Evolutionary conservation across 2,797 vertebrate species (phyloP), one percentile per base, ranked within the genome.

Genomic region (Acridotheres tristis): DNA sequence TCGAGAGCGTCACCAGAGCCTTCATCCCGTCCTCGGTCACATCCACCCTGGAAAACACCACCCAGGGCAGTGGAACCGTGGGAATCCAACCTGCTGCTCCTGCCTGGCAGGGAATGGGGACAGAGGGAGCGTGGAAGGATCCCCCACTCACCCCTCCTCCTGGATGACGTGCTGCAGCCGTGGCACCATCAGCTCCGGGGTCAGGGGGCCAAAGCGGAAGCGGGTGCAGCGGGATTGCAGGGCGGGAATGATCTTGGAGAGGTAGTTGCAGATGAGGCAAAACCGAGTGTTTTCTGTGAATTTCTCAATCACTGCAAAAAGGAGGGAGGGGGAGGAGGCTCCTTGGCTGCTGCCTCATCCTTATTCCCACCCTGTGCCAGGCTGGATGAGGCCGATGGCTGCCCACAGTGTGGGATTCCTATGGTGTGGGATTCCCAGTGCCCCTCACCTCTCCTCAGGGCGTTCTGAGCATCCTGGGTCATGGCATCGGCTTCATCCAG

Each of bases 391-490:
- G 65, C 50, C 1, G 4, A 12, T 15, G 18, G 40, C 40, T 40
- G 40, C 40, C 26, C 19, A 9, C 0, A 3, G 55, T 18, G 42
- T 50, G 66, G 22, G 36, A 62, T 48, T 63, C 29, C 50, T 13
- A 0, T 0, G 1, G 25, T 21, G 30, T 50, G 66, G 43, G 3
- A 45, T n/a, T 66, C 45, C 51, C 63, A n/a, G 13, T 10, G 40
- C 29, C 2, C 45, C 55, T 98, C 96, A 99, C 99, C 99, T 98
- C 99, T 98, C 92, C 99, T 98, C 97, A 99, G 96, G 96, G 99
- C 99, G 27, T 99, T 99, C 98, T 99, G 99, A 96, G 99, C 99
- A 11, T 99, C 99, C 88, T 99, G 99, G 85, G 99, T 99, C 99
- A 99, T 99, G 96, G 99, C 99, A n/a, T 99, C 99, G 0, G 99